Evolutionary conservation across 2,797 vertebrate genomes (phyloP).

Genomic region (Bradypus variegatus): DNA sequence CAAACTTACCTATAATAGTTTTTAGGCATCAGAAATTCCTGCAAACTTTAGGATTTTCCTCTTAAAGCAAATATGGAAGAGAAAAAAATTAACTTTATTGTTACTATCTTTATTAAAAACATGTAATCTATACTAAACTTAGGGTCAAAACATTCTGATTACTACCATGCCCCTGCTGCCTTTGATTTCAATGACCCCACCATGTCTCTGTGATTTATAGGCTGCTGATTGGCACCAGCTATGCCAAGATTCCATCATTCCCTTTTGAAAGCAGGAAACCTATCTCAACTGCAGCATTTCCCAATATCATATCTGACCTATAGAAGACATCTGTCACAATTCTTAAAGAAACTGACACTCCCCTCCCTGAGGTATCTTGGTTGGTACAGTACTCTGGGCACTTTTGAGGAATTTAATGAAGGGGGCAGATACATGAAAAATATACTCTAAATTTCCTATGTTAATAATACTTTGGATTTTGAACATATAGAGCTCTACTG

Average conservation of each 20-base stretch:
- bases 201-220: background rate
- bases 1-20: slow-evolving; percentile 24
- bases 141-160: background rate
- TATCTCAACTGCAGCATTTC: background rate
- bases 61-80: background rate
- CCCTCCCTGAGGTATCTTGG: background rate
- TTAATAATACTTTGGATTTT: background rate
- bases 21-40: slow-evolving; percentile 20
- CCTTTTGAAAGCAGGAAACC: background rate
- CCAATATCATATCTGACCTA: background rate
- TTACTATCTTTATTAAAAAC: background rate
- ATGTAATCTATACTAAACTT: background rate
- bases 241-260: background rate
- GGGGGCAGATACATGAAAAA: background rate
- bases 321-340: background rate
- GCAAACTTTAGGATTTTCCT: slow-evolving; percentile 33
- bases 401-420: background rate
- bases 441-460: background rate
- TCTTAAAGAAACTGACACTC: background rate
- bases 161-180: background rate
- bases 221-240: background rate
- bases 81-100: background rate
- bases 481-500: background rate
- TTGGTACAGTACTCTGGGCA: background rate
- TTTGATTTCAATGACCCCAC: background rate